Evolutionary conservation across 2,888 invertebrate species (phyloP).

Genomic region (Drosophila fulvimacula): DNA sequence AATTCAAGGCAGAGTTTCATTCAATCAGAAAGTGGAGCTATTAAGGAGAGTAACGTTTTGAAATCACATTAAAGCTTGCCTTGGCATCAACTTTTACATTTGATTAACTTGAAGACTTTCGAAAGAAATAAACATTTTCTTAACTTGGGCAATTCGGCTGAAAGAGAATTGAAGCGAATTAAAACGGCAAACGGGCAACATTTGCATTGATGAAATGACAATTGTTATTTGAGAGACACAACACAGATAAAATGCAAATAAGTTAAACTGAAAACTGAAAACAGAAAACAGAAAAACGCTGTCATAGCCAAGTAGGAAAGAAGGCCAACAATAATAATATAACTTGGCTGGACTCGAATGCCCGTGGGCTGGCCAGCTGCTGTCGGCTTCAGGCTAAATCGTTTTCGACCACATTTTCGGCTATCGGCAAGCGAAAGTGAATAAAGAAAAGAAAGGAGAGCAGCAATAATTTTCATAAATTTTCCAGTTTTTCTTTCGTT

Average conservation of each 20-base stretch:
- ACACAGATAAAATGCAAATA: conserved; percentile 52
- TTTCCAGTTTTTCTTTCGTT: conserved; percentile 66
- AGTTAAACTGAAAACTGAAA: background rate
- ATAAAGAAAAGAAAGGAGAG: conserved; percentile 16
- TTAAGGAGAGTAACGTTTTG: background rate
- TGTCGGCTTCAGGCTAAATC: conserved; percentile 27
- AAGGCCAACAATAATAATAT: conserved; percentile 35
- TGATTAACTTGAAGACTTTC: conserved; percentile 5
- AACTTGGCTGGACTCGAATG: conserved; percentile 32
- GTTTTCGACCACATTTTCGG: conserved; percentile 24
- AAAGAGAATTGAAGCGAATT: conserved; percentile 30
- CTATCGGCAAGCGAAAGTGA: conserved; percentile 61
- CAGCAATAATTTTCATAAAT: conserved; percentile 75
- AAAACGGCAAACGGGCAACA: conserved; percentile 44
- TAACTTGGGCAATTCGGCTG: conserved; percentile 31
- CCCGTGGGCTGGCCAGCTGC: conserved; percentile 38
- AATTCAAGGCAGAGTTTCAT: background rate
- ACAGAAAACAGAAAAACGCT: conserved; percentile 23
- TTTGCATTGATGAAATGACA: conserved; percentile 72
- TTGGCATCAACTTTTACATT: background rate
- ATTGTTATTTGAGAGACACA: conserved; percentile 51
- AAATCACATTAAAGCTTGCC: background rate
- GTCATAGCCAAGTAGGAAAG: conserved; percentile 15
- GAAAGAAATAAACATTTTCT: conserved; percentile 12
- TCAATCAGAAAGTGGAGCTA: background rate